A percentile compares a stretch with the other conserved stretches of the same genome.
Evolutionary conservation across 1,140 invertebrate species (phyloP).

Genomic region (Reticulitermes speratus): DNA sequence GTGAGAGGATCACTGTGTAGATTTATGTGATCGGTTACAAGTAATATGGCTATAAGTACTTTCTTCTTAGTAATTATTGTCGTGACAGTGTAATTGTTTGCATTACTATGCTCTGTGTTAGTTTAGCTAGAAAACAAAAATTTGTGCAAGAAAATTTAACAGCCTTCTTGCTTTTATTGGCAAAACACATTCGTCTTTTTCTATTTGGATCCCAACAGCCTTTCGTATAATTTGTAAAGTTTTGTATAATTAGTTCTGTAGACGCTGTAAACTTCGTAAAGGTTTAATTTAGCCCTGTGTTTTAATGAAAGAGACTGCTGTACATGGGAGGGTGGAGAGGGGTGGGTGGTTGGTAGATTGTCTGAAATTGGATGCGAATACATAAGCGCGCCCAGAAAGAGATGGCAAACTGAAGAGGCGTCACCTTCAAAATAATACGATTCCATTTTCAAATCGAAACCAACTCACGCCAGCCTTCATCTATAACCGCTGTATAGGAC

Average conservation of each 20-base stretch:
- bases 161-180: neutral
- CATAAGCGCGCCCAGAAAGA: constrained; percentile 5
- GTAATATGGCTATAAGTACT: too few species aligned
- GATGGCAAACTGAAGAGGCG: neutral
- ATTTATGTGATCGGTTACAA: too few species aligned
- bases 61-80: too few species aligned
- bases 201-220: neutral
- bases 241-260: constrained; percentile 15
- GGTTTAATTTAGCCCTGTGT: constrained; percentile 15
- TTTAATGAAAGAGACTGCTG: neutral
- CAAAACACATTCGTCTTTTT: neutral
- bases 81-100: too few species aligned
- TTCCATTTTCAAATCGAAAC: constrained; percentile 19
- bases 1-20: too few species aligned
- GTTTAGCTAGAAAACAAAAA: neutral
- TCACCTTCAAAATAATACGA: constrained; percentile 19
- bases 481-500: neutral
- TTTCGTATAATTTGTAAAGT: constrained; percentile 19
- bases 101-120: too few species aligned
- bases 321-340: neutral
- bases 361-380: constrained; percentile 18
- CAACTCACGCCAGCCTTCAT: neutral
- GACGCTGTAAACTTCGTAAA: constrained; percentile 6
- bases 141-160: neutral
- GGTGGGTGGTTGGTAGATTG: neutral